Percentiles rank a stretch among this genome's conserved stretches.
phyloP scores from a whole-genome alignment of 2,113 vertebrate genomes.

The Dryoscopus gambensis region DNA sequence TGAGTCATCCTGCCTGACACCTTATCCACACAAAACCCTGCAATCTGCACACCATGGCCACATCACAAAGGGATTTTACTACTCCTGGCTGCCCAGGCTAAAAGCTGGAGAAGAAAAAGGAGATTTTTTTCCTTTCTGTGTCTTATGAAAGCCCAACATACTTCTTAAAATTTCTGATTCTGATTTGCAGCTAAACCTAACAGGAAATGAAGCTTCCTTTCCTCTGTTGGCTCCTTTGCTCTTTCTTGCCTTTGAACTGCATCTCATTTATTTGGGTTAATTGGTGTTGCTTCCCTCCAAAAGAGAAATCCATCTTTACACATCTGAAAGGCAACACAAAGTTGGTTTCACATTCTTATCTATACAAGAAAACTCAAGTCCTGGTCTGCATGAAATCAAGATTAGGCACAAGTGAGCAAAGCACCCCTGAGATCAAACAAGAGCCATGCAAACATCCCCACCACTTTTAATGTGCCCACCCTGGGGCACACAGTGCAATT shows the following conservation, averaged over 20 bases:
- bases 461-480: fast-evolving
- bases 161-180: background rate
- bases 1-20: constrained; percentile 44
- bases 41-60: background rate
- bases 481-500: background rate
- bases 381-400: background rate
- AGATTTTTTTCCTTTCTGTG: background rate
- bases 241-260: background rate
- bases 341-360: background rate
- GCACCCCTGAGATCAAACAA: background rate
- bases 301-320: background rate
- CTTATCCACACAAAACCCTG: background rate
- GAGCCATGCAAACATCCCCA: background rate
- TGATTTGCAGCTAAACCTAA: background rate
- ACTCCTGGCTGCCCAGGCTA: background rate
- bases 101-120: background rate
- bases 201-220: background rate
- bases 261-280: background rate
- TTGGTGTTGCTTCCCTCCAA: background rate
- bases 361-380: background rate
- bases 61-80: background rate
- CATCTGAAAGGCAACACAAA: background rate
- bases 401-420: background rate
- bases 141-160: background rate
- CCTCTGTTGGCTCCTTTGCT: background rate